Conservation (phyloP, 2,888 invertebrate species). For the Cheilosia soror region DNA sequence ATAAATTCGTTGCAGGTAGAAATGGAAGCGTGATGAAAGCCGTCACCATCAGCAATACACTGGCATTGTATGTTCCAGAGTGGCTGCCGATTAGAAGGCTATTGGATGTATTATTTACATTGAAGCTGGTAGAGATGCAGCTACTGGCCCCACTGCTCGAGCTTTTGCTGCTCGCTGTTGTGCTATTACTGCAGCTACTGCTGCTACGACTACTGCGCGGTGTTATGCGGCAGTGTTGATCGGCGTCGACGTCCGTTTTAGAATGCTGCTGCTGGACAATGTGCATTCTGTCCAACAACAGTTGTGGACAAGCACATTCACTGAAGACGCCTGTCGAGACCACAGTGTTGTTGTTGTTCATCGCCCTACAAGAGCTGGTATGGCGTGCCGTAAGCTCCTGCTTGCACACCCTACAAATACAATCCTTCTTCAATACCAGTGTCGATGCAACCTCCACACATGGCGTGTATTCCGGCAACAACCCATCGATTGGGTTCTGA, state of each 20-base stretch:
- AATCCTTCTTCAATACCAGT: slow-evolving; percentile 78
- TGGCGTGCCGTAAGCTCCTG: slow-evolving; percentile 87
- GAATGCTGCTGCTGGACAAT: slow-evolving; percentile 76
- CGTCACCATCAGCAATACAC: slow-evolving; percentile 86
- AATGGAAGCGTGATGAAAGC: slow-evolving; percentile 95
- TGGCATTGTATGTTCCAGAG: slow-evolving; percentile 78
- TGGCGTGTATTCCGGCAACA: slow-evolving; percentile 61
- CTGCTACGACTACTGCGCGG: slow-evolving; percentile 82
- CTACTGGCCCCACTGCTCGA: slow-evolving; percentile 81
- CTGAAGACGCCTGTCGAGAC: slow-evolving; percentile 66
- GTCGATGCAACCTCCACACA: slow-evolving; percentile 70
- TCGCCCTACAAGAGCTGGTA: slow-evolving; percentile 88
- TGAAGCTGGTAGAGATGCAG: slow-evolving; percentile 76
- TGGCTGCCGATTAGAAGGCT: slow-evolving; percentile 71
- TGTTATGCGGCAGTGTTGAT: slow-evolving; percentile 72
- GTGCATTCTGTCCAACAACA: slow-evolving; percentile 71
- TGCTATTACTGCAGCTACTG: slow-evolving; percentile 83
- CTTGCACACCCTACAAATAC: slow-evolving; percentile 88
- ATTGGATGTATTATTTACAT: slow-evolving; percentile 72
- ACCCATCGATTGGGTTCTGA: slow-evolving; percentile 67
- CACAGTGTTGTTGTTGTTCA: slow-evolving; percentile 85
- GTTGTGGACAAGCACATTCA: slow-evolving; percentile 76
- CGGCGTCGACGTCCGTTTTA: slow-evolving; percentile 51
- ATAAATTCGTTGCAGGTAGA: slow-evolving; percentile 97
- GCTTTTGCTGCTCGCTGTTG: slow-evolving; percentile 84